Evolutionary conservation across 1,140 invertebrate genomes (phyloP), one percentile per base, ranked within the genome.

Genomic region (Atta cephalotes): DNA sequence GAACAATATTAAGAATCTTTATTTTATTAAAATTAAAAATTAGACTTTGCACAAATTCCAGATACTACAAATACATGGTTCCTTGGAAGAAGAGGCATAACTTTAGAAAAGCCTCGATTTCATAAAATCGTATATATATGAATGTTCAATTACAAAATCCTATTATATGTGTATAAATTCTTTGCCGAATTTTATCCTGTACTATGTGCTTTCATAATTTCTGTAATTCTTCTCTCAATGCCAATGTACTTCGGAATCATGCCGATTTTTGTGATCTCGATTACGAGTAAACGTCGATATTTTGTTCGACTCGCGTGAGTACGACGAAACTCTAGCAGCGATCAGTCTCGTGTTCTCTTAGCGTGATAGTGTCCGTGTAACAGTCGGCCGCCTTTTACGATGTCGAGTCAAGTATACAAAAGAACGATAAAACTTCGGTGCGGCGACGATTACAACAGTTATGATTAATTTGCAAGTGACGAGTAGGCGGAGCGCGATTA

Each of bases 331-430:
- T 45, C 58, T 3, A 39, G 76, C n/a, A 63, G 21, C 53, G 7
- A 77, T 85, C 78, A 81, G 86, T 92, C 89, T 91, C 89, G 79
- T 72, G 65, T 53, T 88, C 86, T 66, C 58, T 87, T 65, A 31
- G 31, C 68, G 31, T 62, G 28, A 71, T 77, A 86, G 45, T 63
- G 9, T 88, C 49, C 45, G 39, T 87, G 76, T 77, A 76, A 76
- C 72, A 79, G 63, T 85, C 66, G 58, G 51, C 66, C 74, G 51
- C 63, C 56, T 62, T 81, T 87, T 80, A 89, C 66, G 56, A 87
- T 45, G 56, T 76, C n/a, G 45, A 87, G 21, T 81, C 56, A 16
- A 78, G 74, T 78, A 62, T 68, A 68, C 2, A 65, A 89, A 71
- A 80, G 35, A 79, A 84, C 31, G 76, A 63, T 76, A 74, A 86